These are phyloP conservation scores for Crotalus tigris DNA, from an alignment of 2,113 vertebrate species.

Conservation along the genomic window DNA sequence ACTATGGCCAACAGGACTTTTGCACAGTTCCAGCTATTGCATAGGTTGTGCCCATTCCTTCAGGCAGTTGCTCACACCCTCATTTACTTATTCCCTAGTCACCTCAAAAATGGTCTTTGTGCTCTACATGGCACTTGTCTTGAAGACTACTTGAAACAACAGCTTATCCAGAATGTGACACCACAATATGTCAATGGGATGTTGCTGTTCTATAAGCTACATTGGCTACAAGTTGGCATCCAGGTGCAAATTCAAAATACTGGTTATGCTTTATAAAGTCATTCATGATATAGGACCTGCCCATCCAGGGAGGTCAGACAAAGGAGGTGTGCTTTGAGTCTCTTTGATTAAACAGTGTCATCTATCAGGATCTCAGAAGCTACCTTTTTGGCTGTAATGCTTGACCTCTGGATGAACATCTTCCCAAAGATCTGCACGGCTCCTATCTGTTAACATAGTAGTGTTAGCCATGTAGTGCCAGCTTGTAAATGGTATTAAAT, in stretches of 20 bases:
- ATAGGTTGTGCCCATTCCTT: not conserved
- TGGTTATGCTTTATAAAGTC: not conserved
- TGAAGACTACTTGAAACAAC: not conserved
- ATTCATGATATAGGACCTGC: not conserved
- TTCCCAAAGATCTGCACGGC: not conserved
- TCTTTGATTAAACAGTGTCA: not conserved
- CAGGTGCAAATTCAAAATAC: not conserved
- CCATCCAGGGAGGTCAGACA: not conserved
- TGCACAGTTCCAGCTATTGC: not conserved
- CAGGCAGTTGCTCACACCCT: not conserved
- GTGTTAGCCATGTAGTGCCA: not conserved
- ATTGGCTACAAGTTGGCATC: not conserved
- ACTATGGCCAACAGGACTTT: not conserved
- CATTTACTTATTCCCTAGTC: not conserved
- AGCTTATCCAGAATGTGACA: not conserved
- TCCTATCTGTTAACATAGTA: not conserved
- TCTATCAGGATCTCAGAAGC: not conserved
- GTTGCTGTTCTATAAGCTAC: not conserved
- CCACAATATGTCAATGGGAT: not conserved
- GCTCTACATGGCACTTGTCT: not conserved
- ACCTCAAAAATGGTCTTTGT: not conserved
- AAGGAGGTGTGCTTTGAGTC: not conserved
- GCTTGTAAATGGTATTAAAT: not conserved
- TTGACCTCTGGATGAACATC: not conserved
- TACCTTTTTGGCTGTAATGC: not conserved